Evolutionary conservation across 2,888 invertebrate species (phyloP).

Genomic region (Hydrotaea diabolus): DNA sequence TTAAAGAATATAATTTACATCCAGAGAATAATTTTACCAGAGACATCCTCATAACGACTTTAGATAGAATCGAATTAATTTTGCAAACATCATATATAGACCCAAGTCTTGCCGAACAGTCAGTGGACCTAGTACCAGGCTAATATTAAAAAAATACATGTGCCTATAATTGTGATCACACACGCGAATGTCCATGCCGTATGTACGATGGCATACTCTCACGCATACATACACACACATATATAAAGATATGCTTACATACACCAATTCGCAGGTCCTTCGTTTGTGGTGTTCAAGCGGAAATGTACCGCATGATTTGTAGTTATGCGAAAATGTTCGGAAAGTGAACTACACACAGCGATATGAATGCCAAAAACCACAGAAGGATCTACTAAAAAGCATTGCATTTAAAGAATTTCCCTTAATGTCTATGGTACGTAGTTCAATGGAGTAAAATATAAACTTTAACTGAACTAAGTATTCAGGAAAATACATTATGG

Average conservation of each 20-base stretch:
- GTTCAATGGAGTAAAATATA: background rate
- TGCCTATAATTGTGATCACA: background rate
- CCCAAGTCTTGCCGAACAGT: too few species aligned
- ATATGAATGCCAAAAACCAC: background rate
- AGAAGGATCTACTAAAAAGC: background rate
- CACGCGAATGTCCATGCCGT: background rate
- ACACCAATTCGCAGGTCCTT: conserved; percentile 27
- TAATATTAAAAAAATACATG: background rate
- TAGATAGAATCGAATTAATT: too few species aligned
- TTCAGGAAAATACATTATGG: too few species aligned
- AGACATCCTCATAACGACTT: too few species aligned
- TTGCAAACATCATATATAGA: too few species aligned
- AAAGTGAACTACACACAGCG: conserved; percentile 1
- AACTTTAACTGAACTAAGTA: background rate
- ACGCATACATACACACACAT: background rate
- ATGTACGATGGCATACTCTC: background rate
- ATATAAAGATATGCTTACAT: background rate
- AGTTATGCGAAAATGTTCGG: conserved; percentile 12
- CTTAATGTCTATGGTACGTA: background rate
- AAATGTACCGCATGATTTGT: conserved; percentile 55
- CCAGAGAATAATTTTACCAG: too few species aligned
- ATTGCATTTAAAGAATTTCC: background rate
- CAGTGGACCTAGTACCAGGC: too few species aligned
- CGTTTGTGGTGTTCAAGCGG: conserved; percentile 51
- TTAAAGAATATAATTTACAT: too few species aligned